Evolutionary conservation across 2,797 vertebrate genomes (phyloP), one percentile per base, ranked within the genome.

Genomic region (Sebastes matsubarae): DNA sequence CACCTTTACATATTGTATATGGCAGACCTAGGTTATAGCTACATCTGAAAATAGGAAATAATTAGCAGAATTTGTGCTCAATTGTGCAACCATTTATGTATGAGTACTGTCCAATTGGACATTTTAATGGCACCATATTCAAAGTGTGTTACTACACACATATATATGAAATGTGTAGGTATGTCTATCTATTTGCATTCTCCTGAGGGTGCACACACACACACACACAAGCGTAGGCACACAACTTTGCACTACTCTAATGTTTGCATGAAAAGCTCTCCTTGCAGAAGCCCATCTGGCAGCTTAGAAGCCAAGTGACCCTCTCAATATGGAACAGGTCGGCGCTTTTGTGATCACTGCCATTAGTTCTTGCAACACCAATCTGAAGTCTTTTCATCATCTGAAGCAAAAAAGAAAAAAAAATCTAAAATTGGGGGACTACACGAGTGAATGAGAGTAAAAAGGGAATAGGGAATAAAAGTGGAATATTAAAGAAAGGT

Each of bases 241-340:
- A 30, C 20, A 54, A 77, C 46, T 74, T 77, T 65, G 46, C 50
- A 60, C 13, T 61, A 25, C 24, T 2, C 18, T 3, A 67, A 27
- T 36, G 52, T 87, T 83, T 77, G 50, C 66, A 86, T 79, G 68
- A 89, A 84, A 85, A 81, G 77, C 72, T 79, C 68, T 64, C 69
- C 64, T 70, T 18, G 9, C 59, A 57, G 65, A 36, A 58, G 66
- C 77, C 91, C 93, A 91, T 92, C 92, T 93, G 91, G 87, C 89
- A 73, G 79, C 66, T 71, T 54, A 57, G 73, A 85, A 85, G 36
- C 70, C 25, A 58, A 74, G 72, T 65, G 66, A 89, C 84, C 82
- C 80, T 72, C 78, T 90, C 90, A 89, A 87, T 89, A 89, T 88
- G 82, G 86, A 88, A 67, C 69, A 78, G 85, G 69, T 89, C 78